These are phyloP conservation scores for Hippocampus abdominalis DNA, from an alignment of 2,113 vertebrate genomes.

Conservation along the genomic window DNA sequence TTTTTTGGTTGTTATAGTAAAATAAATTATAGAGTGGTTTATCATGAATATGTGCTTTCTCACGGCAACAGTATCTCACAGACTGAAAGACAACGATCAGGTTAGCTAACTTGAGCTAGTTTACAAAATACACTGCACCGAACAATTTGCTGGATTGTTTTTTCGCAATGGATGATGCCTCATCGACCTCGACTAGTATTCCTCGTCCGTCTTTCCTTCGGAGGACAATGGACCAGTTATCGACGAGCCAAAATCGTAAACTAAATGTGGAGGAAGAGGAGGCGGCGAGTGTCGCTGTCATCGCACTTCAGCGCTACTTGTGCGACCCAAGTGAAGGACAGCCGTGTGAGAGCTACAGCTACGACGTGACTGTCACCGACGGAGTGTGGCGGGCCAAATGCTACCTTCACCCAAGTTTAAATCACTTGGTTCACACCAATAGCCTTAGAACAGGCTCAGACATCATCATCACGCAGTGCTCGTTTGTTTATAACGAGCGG, in stretches of 20 bases:
- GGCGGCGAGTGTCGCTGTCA: slow-evolving; percentile 39
- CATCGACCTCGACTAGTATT: neutral
- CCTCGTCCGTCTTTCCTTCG: slow-evolving; percentile 40
- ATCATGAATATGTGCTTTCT: neutral
- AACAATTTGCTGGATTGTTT: neutral
- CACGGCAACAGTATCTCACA: neutral
- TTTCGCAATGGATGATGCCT: neutral
- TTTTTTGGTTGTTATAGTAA: neutral
- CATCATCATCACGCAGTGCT: slow-evolving; percentile 68
- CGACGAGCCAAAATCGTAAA: slow-evolving; percentile 27
- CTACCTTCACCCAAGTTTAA: slow-evolving; percentile 66
- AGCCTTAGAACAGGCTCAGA: slow-evolving; percentile 70
- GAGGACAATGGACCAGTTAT: slow-evolving; percentile 44
- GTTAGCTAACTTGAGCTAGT: slow-evolving; percentile 28
- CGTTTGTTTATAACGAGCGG: slow-evolving; percentile 77
- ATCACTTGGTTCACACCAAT: slow-evolving; percentile 71
- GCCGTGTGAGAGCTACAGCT: slow-evolving; percentile 41
- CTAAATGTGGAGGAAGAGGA: slow-evolving; percentile 9
- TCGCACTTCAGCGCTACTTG: slow-evolving; percentile 53
- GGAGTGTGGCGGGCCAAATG: slow-evolving; percentile 73
- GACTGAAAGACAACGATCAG: neutral
- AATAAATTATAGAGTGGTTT: neutral
- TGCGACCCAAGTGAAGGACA: slow-evolving; percentile 13
- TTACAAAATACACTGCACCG: too few species aligned
- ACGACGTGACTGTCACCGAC: slow-evolving; percentile 78